These are phyloP conservation scores for Boulengeromyrus knoepffleri DNA, from an alignment of 2,113 vertebrate genomes.

Conservation along the genomic window DNA sequence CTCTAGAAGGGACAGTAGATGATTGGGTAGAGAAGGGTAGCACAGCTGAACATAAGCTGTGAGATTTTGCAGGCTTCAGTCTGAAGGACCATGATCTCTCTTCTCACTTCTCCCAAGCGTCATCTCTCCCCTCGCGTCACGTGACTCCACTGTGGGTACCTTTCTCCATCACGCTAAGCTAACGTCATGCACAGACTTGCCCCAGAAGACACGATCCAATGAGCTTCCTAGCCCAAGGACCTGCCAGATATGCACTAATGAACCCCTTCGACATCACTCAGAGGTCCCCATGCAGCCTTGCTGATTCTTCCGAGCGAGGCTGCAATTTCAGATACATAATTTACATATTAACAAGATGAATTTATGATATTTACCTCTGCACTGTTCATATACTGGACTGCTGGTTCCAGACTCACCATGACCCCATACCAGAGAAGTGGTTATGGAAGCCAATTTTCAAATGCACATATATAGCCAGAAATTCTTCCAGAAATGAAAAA, in stretches of 20 bases:
- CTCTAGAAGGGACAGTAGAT: neutral
- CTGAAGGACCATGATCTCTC: neutral
- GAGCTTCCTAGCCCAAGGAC: neutral
- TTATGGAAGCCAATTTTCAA: neutral
- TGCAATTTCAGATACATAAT: neutral
- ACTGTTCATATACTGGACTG: neutral
- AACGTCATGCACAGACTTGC: neutral
- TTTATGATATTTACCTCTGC: neutral
- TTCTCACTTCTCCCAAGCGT: neutral
- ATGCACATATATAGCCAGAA: neutral
- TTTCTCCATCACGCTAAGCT: neutral
- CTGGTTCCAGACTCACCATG: neutral
- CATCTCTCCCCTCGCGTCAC: neutral
- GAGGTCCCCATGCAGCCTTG: neutral
- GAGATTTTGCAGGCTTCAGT: neutral
- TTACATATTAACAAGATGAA: neutral
- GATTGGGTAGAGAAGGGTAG: neutral
- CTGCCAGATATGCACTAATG: neutral
- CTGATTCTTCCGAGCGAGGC: neutral
- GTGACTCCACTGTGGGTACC: neutral
- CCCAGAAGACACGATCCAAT: neutral
- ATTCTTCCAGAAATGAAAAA: neutral
- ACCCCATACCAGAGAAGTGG: neutral
- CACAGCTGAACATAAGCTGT: neutral
- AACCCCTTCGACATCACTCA: neutral